Conservation (phyloP, 2,888 invertebrate genomes). For the Julus scandinavius region DNA sequence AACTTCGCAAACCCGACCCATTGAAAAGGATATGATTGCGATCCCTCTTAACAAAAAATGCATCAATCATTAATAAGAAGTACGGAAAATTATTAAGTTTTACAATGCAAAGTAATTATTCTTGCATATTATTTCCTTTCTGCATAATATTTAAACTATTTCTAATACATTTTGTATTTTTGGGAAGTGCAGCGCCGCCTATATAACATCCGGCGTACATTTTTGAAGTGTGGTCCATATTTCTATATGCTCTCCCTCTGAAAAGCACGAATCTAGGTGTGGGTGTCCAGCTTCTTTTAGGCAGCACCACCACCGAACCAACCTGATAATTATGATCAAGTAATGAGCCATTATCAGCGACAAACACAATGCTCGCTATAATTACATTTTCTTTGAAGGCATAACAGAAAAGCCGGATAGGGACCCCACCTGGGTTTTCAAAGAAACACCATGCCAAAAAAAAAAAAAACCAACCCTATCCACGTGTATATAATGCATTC, state of each 20-base stretch:
- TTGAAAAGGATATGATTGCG: no score
- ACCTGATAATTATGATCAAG: conserved; percentile 50
- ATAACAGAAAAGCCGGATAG: conserved; percentile 39
- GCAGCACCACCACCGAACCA: background rate
- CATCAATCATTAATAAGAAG: no score
- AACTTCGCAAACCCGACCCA: no score
- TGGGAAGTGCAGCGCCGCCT: background rate
- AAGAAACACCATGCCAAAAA: conserved; percentile 21
- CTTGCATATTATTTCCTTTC: no score
- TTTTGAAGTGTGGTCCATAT: background rate
- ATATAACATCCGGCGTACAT: background rate
- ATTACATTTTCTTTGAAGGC: conserved; percentile 42
- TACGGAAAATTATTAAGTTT: no score
- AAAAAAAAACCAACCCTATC: conserved; percentile 16
- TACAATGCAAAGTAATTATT: no score
- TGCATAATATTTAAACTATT: no score
- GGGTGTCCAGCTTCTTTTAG: conserved; percentile 35
- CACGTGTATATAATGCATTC: conserved; percentile 39
- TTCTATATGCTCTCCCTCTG: background rate
- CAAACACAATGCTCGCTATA: conserved; percentile 42
- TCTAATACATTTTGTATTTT: no score
- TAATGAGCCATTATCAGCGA: conserved; percentile 47
- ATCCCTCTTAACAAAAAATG: no score
- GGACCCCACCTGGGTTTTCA: conserved; percentile 26
- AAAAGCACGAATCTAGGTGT: background rate